These are phyloP conservation scores for Trilocha varians DNA, from an alignment of 2,888 invertebrate genomes.

Conservation along the genomic window DNA sequence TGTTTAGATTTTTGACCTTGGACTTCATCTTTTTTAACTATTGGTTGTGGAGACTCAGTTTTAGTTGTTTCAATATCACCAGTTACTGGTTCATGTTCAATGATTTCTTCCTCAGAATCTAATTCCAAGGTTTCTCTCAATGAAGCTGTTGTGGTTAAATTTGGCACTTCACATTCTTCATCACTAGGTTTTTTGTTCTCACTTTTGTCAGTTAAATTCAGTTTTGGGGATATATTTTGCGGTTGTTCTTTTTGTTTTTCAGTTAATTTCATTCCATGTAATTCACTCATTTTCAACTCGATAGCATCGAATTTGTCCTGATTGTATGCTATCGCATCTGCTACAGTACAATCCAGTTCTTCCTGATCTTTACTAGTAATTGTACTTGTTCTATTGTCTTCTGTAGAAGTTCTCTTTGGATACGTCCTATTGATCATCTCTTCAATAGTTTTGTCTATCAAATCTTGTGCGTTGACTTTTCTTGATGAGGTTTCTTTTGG, in stretches of 20 bases:
- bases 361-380: constrained; percentile 11
- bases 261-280: constrained; percentile 57
- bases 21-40: constrained; percentile 15
- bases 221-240: constrained; percentile 19
- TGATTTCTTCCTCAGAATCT: constrained; percentile 41
- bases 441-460: constrained; percentile 63
- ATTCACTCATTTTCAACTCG: constrained; percentile 65
- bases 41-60: constrained; percentile 16
- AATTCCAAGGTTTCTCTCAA: constrained; percentile 25
- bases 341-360: constrained; percentile 6
- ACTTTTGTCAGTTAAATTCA: constrained; percentile 24
- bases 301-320: constrained; percentile 42
- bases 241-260: constrained; percentile 45
- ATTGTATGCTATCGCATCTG: background rate
- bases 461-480: constrained; percentile 48
- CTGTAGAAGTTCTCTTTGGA: constrained; percentile 27
- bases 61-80: constrained; percentile 29
- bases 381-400: constrained; percentile 23
- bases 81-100: constrained; percentile 39
- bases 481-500: constrained; percentile 18
- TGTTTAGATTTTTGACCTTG: constrained; percentile 16
- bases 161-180: constrained; percentile 29
- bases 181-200: constrained; percentile 22
- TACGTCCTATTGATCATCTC: constrained; percentile 48
- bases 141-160: constrained; percentile 27